Percentiles rank a stretch among this genome's conserved stretches.
Conservation (phyloP, 2,888 invertebrate species). For the Macrosoma leucophasiata region DNA sequence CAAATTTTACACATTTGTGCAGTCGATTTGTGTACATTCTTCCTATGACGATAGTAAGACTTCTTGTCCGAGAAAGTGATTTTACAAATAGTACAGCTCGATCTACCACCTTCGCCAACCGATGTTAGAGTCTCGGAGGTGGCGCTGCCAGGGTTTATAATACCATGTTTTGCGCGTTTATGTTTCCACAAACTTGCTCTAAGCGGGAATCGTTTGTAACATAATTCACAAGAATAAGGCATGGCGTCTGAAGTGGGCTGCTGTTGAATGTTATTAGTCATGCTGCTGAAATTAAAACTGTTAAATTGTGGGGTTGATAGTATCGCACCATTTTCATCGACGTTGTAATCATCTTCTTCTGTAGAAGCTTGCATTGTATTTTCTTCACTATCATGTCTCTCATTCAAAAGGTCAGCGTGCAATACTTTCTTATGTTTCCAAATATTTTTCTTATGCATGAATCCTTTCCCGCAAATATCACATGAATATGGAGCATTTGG, state of each 20-base stretch:
- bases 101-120: constrained; percentile 47
- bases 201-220: constrained; percentile 63
- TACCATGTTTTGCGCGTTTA: constrained; percentile 70
- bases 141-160: constrained; percentile 47
- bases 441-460: constrained; percentile 73
- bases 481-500: constrained; percentile 75
- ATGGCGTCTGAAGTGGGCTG: constrained; percentile 39
- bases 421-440: constrained; percentile 74
- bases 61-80: constrained; percentile 77
- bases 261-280: constrained; percentile 43
- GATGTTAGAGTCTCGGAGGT: constrained; percentile 31
- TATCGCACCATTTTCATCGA: constrained; percentile 59
- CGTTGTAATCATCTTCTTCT: constrained; percentile 65
- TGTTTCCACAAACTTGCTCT: constrained; percentile 68
- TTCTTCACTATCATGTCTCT: constrained; percentile 67
- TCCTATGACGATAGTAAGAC: constrained; percentile 76
- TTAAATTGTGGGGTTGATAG: constrained; percentile 69
- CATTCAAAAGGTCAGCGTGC: constrained; percentile 62
- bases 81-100: constrained; percentile 78
- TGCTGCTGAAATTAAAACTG: constrained; percentile 63
- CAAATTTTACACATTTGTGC: constrained; percentile 79
- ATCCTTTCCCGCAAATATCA: constrained; percentile 79
- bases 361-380: constrained; percentile 70
- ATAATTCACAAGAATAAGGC: constrained; percentile 63
- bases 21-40: constrained; percentile 69